Percentiles rank a stretch among this genome's conserved stretches.
phyloP scores from a whole-genome alignment of 2,113 vertebrate species.

The Epinephelus fuscoguttatus region DNA sequence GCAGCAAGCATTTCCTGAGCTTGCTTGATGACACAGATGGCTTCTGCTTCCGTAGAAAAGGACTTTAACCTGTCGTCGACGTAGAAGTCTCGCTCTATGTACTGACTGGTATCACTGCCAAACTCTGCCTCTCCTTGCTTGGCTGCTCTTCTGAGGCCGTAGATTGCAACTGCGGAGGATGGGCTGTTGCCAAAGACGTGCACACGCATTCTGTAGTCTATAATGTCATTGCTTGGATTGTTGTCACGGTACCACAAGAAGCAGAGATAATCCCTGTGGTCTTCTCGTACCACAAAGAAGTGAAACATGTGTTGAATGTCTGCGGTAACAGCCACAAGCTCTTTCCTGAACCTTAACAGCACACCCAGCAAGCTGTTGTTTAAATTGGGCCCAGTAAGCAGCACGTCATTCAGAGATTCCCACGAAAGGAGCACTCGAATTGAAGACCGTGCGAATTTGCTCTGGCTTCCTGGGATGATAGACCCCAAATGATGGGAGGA shows the following conservation, averaged over 20 bases:
- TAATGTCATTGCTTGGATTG: rapidly evolving
- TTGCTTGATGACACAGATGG: no score
- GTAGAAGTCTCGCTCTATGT: conserved; percentile 10
- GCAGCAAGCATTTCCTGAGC: no score
- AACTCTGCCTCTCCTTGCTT: neutral
- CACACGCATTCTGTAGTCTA: neutral
- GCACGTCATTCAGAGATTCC: neutral
- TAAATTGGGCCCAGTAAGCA: neutral
- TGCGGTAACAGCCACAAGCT: neutral
- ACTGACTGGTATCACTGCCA: neutral
- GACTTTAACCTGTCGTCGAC: neutral
- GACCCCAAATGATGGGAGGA: neutral
- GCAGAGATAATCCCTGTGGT: neutral
- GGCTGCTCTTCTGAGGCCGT: neutral
- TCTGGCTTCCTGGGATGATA: neutral
- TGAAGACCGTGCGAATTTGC: neutral
- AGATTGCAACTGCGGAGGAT: neutral
- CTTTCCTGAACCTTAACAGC: neutral
- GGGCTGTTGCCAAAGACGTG: conserved; percentile 20
- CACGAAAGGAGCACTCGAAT: neutral
- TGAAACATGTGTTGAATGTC: conserved; percentile 14
- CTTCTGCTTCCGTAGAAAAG: no score
- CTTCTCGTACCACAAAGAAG: neutral
- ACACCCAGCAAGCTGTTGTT: conserved; percentile 5
- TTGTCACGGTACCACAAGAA: neutral